Evolutionary conservation across 2,797 vertebrate genomes (phyloP).

Genomic region (Tadarida brasiliensis): DNA sequence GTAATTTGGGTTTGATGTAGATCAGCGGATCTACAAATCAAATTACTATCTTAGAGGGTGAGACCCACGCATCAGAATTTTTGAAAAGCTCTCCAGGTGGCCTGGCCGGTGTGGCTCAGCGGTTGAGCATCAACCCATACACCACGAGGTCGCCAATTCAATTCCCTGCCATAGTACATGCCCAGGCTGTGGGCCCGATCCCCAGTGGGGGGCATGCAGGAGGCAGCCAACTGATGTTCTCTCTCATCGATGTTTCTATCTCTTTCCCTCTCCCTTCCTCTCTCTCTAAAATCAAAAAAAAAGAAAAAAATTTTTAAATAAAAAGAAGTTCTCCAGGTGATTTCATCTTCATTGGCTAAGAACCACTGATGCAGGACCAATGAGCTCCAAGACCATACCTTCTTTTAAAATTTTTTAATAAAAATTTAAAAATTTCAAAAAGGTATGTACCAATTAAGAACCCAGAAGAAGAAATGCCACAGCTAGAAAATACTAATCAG

Average conservation of each 20-base stretch:
- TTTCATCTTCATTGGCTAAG: background rate
- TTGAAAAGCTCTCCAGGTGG: background rate
- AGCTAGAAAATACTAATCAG: background rate
- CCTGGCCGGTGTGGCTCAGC: no score
- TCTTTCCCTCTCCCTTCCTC: no score
- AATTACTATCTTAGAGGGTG: background rate
- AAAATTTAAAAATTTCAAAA: background rate
- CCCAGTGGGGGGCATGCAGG: no score
- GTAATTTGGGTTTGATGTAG: background rate
- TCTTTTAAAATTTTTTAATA: background rate
- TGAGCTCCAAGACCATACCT: background rate
- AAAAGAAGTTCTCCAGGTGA: background rate
- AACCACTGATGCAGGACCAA: background rate
- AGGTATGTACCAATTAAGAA: background rate
- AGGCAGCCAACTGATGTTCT: no score
- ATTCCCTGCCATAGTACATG: no score
- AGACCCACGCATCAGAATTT: background rate
- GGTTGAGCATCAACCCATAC: no score
- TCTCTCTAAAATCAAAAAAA: no score
- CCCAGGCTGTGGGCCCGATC: no score
- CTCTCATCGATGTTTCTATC: no score
- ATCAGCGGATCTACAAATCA: conserved; percentile 3
- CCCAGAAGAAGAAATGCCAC: background rate
- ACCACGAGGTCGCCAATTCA: no score
- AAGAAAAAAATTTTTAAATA: no score